Percentiles rank a stretch among this genome's conserved stretches.
These are phyloP conservation scores for Delia radicum DNA, from an alignment of 1,140 invertebrate genomes.

Conservation along the genomic window DNA sequence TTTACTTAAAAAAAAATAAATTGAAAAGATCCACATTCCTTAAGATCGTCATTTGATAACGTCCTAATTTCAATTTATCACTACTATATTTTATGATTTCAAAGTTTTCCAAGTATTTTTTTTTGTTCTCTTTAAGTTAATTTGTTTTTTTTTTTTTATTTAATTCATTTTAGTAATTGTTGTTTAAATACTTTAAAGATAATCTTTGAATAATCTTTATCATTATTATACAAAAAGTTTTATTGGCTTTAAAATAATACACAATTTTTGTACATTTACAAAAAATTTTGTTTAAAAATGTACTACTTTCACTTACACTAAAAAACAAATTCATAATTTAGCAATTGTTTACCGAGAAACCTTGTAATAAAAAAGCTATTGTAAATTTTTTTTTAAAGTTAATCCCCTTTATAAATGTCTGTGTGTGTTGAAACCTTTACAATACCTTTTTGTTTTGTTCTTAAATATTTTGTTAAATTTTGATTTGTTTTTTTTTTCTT, in stretches of 20 bases:
- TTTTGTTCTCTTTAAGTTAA: constrained; percentile 9
- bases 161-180: constrained; percentile 26
- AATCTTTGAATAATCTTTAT: neutral
- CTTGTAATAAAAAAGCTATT: neutral
- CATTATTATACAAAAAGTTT: neutral
- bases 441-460: neutral
- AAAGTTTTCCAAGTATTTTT: constrained; percentile 16
- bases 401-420: neutral
- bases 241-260: neutral
- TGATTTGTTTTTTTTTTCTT: neutral
- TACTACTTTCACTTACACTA: neutral
- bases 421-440: neutral
- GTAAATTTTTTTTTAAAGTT: neutral
- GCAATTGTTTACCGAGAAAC: no score
- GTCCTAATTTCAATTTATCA: neutral
- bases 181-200: neutral
- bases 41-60: constrained; percentile 8
- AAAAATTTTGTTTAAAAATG: neutral
- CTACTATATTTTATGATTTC: neutral
- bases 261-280: no score
- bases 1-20: neutral
- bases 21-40: neutral
- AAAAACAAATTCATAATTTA: neutral
- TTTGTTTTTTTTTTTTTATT: constrained; percentile 17
- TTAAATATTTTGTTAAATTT: neutral